A percentile compares a stretch with the other conserved stretches of the same genome.
These are phyloP conservation scores for Machaerirhynchus nigripectus DNA, from an alignment of 2,113 vertebrate genomes.

Conservation along the genomic window DNA sequence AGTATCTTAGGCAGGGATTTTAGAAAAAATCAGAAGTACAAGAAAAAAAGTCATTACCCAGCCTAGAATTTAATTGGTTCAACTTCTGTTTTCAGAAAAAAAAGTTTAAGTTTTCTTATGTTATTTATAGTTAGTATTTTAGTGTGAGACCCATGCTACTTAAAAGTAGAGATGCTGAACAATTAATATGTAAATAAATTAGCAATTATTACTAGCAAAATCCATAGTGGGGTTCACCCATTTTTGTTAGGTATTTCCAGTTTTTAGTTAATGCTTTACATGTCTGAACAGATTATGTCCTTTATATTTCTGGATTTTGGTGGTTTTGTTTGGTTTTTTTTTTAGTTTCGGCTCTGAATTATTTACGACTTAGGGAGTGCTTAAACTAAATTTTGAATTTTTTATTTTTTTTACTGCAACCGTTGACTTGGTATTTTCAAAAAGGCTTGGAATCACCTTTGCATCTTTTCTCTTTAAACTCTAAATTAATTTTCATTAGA, in stretches of 20 bases:
- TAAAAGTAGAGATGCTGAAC: not conserved
- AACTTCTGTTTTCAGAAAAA: not conserved
- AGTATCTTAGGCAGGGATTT: not conserved
- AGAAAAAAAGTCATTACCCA: not conserved
- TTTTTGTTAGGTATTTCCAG: conserved; percentile 29
- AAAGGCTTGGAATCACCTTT: not conserved
- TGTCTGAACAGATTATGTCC: not conserved
- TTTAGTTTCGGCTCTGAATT: not conserved
- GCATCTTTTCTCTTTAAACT: not conserved
- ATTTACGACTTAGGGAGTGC: not conserved
- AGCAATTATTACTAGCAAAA: not conserved
- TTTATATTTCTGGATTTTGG: not conserved
- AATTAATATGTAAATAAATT: not conserved
- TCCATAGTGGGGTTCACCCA: not conserved
- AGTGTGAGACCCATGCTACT: not conserved
- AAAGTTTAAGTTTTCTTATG: not conserved
- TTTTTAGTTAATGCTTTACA: not conserved
- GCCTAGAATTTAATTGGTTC: not conserved
- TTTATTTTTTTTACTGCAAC: not conserved
- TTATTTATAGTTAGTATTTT: not conserved
- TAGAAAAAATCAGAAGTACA: not conserved
- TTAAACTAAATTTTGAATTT: not conserved
- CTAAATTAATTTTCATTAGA: not conserved
- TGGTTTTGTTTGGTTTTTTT: not conserved
- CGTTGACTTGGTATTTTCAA: not conserved